phyloP scores from a whole-genome alignment of 2,888 invertebrate species.

The Cyrtodaria siliqua region DNA sequence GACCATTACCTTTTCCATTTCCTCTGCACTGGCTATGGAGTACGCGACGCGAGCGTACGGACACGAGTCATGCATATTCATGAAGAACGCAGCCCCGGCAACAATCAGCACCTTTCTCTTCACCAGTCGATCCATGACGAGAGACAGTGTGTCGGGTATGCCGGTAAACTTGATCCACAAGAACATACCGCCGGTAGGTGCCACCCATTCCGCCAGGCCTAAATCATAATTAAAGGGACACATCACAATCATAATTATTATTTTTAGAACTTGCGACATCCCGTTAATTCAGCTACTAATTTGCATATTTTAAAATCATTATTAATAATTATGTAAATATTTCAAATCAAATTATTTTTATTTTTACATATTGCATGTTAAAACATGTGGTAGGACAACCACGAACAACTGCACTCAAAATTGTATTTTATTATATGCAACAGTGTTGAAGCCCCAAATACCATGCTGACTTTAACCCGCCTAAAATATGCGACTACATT shows the following conservation, averaged over 20 bases:
- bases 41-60: slow-evolving; percentile 43
- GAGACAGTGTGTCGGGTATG: slow-evolving; percentile 25
- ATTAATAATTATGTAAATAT: too few relatives aligned
- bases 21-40: slow-evolving; percentile 33
- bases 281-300: too few relatives aligned
- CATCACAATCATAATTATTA: not conserved
- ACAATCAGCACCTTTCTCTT: slow-evolving; percentile 51
- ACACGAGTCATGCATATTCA: not conserved
- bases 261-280: not conserved
- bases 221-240: not conserved
- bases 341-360: not conserved
- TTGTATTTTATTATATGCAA: too few relatives aligned
- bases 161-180: slow-evolving; percentile 49
- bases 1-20: slow-evolving; percentile 54
- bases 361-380: slow-evolving; percentile 5
- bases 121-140: slow-evolving; percentile 39
- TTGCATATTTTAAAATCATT: too few relatives aligned
- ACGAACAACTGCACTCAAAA: not conserved
- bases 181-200: slow-evolving; percentile 60
- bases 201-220: slow-evolving; percentile 52
- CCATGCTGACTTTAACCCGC: too few relatives aligned
- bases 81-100: slow-evolving; percentile 41
- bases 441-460: too few relatives aligned
- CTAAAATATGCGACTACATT: too few relatives aligned
- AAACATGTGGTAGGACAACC: too few relatives aligned